These are phyloP conservation scores for Laterallus jamaicensis DNA, from an alignment of 2,113 vertebrate species.

Conservation along the genomic window DNA sequence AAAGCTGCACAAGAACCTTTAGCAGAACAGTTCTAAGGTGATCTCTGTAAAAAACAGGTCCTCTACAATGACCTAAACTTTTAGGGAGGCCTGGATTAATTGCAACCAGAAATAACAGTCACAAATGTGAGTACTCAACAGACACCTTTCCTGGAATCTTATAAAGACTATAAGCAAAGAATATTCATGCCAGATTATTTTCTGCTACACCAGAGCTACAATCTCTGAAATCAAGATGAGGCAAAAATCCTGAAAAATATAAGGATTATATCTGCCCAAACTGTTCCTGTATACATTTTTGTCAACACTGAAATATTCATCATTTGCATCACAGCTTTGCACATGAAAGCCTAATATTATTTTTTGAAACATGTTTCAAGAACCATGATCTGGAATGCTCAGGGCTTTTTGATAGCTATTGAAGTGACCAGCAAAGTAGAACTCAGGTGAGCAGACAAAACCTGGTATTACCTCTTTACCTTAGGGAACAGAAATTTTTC, in stretches of 20 bases:
- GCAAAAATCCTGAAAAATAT: background rate
- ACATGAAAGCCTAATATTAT: background rate
- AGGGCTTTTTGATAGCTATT: background rate
- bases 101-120: background rate
- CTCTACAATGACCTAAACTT: background rate
- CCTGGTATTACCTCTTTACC: background rate
- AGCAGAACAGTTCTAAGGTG: background rate
- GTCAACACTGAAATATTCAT: background rate
- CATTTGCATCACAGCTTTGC: background rate
- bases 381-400: background rate
- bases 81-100: background rate
- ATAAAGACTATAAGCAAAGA: background rate
- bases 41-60: background rate
- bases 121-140: background rate
- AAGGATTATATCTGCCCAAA: background rate
- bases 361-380: background rate
- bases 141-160: background rate
- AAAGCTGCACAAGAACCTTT: background rate
- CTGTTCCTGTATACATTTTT: background rate
- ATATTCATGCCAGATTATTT: background rate
- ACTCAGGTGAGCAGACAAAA: background rate
- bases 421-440: background rate
- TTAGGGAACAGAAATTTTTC: background rate
- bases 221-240: background rate
- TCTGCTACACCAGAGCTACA: background rate